Base-by-base conservation (phyloP, 2,797 vertebrate genomes). In the Gambelia wislizenii region DNA sequence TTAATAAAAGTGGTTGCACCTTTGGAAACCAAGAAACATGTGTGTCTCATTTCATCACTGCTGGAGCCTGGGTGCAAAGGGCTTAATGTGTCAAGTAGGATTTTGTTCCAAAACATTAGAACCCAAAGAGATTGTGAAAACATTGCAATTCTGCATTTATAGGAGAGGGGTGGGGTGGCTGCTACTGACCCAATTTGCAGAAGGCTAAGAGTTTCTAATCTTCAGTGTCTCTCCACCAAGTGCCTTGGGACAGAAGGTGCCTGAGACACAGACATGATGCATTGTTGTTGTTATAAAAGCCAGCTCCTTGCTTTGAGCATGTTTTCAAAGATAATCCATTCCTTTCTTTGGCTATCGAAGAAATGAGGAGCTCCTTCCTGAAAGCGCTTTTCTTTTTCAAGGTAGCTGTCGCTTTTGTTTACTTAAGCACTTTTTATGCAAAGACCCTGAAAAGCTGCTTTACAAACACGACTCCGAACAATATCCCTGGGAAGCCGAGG, bases 381-480 rank as follows among this genome's bases (percentile, higher is more conserved):
- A 82, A 89, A 56, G 88, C 84, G 30, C 10, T 49, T 52, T 47
- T 52, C 10, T 54, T 77, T 42, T 82, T 18, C 80, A 88, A 88
- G 79, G 70, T 86, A 89, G 70, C 76, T 52, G 77, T 81, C 44
- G 67, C 78, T 89, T 86, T 89, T 89, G 89, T 86, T 89, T 89
- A 89, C 69, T 82, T 89, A 89, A 82, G 78, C 77, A 81, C 47
- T 86, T 64, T 81, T 61, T 89, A 86, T 89, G 89, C 89, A 89
- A 89, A 89, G 56, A 76, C 84, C 44, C 84, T 27, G 69, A 64
- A 82, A 81, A 86, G 84, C 78, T 80, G 67, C 84, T 86, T 82
- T 83, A 52, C 59, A 89, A 86, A 86, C 79, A 86, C 52, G 56
- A 76, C 78, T 82, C 79, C 30, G 59, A 86, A 89, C 72, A 86